These are phyloP conservation scores for Oxystoma pomonae DNA, from an alignment of 2,888 invertebrate species.

Conservation along the genomic window DNA sequence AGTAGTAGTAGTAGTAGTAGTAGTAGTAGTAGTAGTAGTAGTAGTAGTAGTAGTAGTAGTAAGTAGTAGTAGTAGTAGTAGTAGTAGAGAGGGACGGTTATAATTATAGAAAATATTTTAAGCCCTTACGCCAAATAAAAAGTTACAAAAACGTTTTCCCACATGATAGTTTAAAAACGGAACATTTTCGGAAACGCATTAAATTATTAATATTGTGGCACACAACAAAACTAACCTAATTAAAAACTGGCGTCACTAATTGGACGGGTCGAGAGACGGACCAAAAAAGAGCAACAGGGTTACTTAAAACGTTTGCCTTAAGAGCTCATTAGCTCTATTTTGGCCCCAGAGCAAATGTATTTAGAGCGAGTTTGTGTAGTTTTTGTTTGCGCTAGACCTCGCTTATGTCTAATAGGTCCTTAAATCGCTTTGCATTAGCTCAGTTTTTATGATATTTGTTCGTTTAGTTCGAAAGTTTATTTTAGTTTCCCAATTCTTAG, in stretches of 20 bases:
- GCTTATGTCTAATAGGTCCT: not conserved
- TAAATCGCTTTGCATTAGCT: not conserved
- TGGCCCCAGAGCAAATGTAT: not conserved
- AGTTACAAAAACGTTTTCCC: too few relatives aligned
- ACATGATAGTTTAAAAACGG: too few relatives aligned
- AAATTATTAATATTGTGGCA: not conserved
- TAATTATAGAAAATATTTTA: too few relatives aligned
- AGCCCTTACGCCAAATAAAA: too few relatives aligned
- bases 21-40: too few relatives aligned
- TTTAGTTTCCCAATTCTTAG: too few relatives aligned
- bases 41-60: too few relatives aligned
- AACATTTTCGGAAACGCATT: not conserved
- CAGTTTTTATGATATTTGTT: too few relatives aligned
- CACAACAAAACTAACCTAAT: not conserved
- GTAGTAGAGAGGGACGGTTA: too few relatives aligned
- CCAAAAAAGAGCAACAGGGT: not conserved
- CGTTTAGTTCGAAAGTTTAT: too few relatives aligned
- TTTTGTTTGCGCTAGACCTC: not conserved
- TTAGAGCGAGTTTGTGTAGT: not conserved
- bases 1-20: too few relatives aligned
- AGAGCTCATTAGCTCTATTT: not conserved
- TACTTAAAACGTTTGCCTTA: not conserved
- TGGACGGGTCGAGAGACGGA: not conserved
- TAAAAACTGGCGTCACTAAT: not conserved
- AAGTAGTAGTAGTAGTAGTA: too few relatives aligned